Percentiles rank a stretch among this genome's conserved stretches.
These are phyloP conservation scores for Ctenoplectra terminalis DNA, from an alignment of 1,140 invertebrate genomes.

Conservation along the genomic window DNA sequence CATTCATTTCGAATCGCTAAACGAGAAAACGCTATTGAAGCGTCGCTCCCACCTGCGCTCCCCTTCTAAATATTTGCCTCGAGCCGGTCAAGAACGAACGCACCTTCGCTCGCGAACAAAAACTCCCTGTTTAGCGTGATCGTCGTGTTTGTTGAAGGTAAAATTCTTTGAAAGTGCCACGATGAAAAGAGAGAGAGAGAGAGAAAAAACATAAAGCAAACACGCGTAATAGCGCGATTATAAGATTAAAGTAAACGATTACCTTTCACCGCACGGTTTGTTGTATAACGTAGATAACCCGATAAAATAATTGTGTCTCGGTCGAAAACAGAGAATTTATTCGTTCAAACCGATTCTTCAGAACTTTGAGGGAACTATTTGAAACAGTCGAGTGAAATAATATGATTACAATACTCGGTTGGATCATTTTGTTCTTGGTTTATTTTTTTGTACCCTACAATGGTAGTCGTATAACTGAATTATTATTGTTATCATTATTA, in stretches of 20 bases:
- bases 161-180: not conserved
- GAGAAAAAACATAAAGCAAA: not conserved
- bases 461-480: too few species aligned
- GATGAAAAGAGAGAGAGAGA: not conserved
- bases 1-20: conserved; percentile 29
- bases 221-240: not conserved
- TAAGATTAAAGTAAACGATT: not conserved
- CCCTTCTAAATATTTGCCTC: not conserved
- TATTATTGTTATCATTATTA: too few species aligned
- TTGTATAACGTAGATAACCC: not conserved
- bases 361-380: too few species aligned
- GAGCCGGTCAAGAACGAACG: not conserved
- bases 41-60: not conserved
- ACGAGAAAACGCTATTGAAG: not conserved
- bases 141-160: not conserved
- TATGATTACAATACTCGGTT: too few species aligned
- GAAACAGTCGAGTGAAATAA: too few species aligned
- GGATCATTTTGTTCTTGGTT: too few species aligned
- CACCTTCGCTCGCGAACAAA: not conserved
- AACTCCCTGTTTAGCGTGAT: not conserved
- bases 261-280: not conserved
- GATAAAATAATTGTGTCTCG: too few species aligned
- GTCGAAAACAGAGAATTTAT: too few species aligned
- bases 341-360: too few species aligned
- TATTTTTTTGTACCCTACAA: too few species aligned